Evolutionary conservation across 2,888 invertebrate genomes (phyloP).

Genomic region (Amblyteles armatorius): DNA sequence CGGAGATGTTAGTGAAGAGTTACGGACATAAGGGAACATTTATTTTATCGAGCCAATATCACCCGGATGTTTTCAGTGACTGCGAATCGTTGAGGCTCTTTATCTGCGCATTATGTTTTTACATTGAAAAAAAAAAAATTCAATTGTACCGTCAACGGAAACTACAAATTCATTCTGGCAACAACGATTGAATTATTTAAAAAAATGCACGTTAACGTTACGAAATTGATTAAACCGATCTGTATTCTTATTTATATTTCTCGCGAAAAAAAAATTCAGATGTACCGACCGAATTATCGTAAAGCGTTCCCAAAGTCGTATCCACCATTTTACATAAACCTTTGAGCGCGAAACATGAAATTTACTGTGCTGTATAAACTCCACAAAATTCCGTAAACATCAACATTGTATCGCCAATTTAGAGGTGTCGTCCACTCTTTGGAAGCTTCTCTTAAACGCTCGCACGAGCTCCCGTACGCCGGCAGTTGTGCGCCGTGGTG

Average conservation of each 20-base stretch:
- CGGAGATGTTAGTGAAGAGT: slow-evolving; percentile 9
- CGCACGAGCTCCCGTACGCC: background rate
- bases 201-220: no score
- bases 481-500: background rate
- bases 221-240: background rate
- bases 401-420: background rate
- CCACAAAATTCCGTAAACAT: background rate
- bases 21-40: slow-evolving; percentile 3
- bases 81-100: background rate
- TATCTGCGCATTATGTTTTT: background rate
- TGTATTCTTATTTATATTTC: background rate
- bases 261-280: background rate
- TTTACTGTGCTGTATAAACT: background rate
- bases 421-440: background rate
- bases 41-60: slow-evolving; percentile 21
- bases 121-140: background rate
- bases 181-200: no score
- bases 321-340: background rate
- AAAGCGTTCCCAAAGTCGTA: background rate
- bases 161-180: no score
- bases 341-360: background rate
- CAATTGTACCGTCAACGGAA: background rate
- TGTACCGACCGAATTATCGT: background rate
- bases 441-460: background rate
- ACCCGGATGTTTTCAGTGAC: background rate